phyloP scores from a whole-genome alignment of 2,797 vertebrate genomes.

The Pachyuromys duprasi region DNA sequence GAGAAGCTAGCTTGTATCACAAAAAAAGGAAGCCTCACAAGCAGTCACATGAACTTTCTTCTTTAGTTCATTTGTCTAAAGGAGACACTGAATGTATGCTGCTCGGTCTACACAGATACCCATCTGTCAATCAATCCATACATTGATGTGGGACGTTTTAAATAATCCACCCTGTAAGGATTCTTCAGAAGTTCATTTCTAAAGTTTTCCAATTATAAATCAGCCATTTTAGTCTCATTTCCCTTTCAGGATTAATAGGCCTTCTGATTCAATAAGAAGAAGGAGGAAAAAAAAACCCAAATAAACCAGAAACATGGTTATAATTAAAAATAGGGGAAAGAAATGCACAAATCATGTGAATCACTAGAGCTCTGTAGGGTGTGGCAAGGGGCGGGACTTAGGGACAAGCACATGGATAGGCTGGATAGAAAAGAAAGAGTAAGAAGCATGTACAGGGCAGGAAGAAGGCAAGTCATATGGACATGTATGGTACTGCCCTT shows the following conservation, averaged over 20 bases:
- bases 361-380: background rate
- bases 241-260: background rate
- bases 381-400: background rate
- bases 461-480: background rate
- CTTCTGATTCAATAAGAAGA: slow-evolving; percentile 43
- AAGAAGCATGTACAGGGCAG: background rate
- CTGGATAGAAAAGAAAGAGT: background rate
- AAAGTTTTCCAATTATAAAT: slow-evolving; percentile 34
- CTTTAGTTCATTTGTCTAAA: background rate
- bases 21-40: slow-evolving; percentile 17
- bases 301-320: background rate
- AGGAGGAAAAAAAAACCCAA: too few relatives aligned
- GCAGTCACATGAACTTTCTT: background rate
- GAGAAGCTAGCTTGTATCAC: background rate
- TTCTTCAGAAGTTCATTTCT: slow-evolving; percentile 53
- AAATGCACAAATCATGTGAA: background rate
- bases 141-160: background rate
- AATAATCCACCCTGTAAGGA: background rate
- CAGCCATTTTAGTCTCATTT: slow-evolving; percentile 37
- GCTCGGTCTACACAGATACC: background rate
- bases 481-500: background rate
- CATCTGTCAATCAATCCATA: background rate
- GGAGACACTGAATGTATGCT: background rate
- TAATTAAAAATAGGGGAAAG: slow-evolving; percentile 35
- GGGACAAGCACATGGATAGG: background rate